A percentile compares a stretch with the other conserved stretches of the same genome.
phyloP scores from a whole-genome alignment of 1,140 invertebrate species.

The Caenorhabditis inopinata region DNA sequence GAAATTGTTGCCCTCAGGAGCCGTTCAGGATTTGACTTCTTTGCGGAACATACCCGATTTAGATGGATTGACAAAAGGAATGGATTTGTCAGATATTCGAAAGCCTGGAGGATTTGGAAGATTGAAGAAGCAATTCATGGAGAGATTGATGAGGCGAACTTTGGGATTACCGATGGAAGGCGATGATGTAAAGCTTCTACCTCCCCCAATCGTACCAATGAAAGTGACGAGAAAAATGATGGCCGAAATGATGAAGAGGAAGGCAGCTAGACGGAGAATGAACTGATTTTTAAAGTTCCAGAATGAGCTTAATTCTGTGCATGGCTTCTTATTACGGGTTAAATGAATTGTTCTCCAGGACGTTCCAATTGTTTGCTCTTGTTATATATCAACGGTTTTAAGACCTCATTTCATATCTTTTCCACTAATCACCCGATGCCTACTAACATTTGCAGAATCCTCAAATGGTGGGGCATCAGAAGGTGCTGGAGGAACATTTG shows the following conservation, averaged over 20 bases:
- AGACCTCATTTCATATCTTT: neutral
- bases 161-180: slow-evolving; percentile 40
- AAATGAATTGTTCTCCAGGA: neutral
- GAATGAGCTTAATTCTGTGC: neutral
- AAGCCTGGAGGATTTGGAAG: slow-evolving; percentile 57
- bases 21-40: slow-evolving; percentile 51
- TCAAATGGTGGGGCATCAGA: neutral
- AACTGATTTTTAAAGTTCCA: neutral
- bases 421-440: neutral
- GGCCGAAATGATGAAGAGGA: slow-evolving; percentile 32
- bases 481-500: slow-evolving; percentile 33
- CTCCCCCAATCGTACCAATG: slow-evolving; percentile 48
- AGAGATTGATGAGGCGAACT: slow-evolving; percentile 48
- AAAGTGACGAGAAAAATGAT: slow-evolving; percentile 46
- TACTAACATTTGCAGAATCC: slow-evolving; percentile 30
- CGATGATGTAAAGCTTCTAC: neutral
- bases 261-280: neutral
- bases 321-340: neutral
- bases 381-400: neutral
- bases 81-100: slow-evolving; percentile 57
- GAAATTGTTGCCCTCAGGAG: slow-evolving; percentile 46
- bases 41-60: slow-evolving; percentile 56
- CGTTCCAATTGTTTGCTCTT: neutral
- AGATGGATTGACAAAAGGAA: slow-evolving; percentile 57
- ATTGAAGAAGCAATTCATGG: slow-evolving; percentile 57